Percentiles rank a stretch among this genome's conserved stretches.
Conservation (phyloP, 2,113 vertebrate genomes). For the Propithecus coquereli region DNA sequence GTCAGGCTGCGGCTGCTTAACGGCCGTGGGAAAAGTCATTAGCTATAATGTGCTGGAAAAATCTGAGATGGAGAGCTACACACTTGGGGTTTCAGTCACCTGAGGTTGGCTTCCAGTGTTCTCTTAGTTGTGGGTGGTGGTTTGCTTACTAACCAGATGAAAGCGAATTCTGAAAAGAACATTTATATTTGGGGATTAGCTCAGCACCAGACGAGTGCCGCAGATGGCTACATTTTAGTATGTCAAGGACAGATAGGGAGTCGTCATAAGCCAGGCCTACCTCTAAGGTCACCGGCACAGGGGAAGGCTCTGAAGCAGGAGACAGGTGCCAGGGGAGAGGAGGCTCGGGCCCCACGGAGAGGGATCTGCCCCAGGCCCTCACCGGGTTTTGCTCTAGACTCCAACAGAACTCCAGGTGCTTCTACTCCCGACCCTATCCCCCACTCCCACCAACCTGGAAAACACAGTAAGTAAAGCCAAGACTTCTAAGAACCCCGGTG, state of each 20-base stretch:
- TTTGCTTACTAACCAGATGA: not conserved
- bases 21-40: not conserved
- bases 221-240: not conserved
- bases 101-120: not conserved
- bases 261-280: not conserved
- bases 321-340: not conserved
- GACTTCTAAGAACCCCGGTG: not conserved
- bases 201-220: not conserved
- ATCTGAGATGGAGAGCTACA: not conserved
- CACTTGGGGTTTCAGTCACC: not conserved
- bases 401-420: not conserved
- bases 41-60: not conserved
- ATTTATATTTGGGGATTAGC: not conserved
- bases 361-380: not conserved
- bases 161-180: not conserved
- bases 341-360: not conserved
- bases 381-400: not conserved
- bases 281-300: not conserved
- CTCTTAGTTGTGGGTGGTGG: not conserved
- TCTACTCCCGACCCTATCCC: not conserved
- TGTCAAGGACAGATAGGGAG: not conserved
- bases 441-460: not conserved
- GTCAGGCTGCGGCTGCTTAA: not conserved
- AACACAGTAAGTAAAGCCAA: not conserved
- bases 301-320: not conserved